Conservation (phyloP, 2,113 vertebrate species). For the Crotalus horridus region DNA sequence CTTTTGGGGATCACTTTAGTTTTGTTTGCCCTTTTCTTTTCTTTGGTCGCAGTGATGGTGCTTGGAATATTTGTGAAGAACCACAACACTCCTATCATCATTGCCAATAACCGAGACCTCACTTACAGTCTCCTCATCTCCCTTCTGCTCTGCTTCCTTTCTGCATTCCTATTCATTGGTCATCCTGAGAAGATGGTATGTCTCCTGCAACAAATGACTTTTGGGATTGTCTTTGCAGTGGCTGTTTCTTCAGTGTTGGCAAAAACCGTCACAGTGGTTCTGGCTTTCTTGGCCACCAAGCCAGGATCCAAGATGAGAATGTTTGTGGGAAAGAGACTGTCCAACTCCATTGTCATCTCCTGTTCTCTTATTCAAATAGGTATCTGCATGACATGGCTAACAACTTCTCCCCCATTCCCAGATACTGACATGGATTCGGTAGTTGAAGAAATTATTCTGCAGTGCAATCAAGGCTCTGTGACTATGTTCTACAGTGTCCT, state of each 20-base stretch:
- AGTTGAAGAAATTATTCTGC: not conserved
- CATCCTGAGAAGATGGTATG: not conserved
- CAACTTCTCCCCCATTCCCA: no score
- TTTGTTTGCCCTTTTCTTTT: not conserved
- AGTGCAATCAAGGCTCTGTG: not conserved
- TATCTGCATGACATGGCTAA: no score
- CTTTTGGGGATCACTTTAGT: not conserved
- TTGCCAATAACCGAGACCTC: not conserved
- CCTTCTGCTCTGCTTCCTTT: not conserved
- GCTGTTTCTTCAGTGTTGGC: not conserved
- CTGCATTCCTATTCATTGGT: not conserved
- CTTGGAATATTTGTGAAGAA: not conserved
- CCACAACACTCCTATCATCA: not conserved
- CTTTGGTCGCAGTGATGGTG: not conserved
- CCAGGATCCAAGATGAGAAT: not conserved
- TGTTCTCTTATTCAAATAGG: not conserved
- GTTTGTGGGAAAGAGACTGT: not conserved
- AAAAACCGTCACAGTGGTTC: not conserved
- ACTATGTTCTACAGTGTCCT: not conserved
- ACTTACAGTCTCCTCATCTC: not conserved
- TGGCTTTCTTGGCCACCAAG: not conserved
- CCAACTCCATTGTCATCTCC: not conserved
- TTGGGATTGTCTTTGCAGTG: not conserved
- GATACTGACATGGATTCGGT: no score
- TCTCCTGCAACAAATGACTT: not conserved